Conservation (phyloP, 2,797 vertebrate species). For the Anolis apletophallus region DNA sequence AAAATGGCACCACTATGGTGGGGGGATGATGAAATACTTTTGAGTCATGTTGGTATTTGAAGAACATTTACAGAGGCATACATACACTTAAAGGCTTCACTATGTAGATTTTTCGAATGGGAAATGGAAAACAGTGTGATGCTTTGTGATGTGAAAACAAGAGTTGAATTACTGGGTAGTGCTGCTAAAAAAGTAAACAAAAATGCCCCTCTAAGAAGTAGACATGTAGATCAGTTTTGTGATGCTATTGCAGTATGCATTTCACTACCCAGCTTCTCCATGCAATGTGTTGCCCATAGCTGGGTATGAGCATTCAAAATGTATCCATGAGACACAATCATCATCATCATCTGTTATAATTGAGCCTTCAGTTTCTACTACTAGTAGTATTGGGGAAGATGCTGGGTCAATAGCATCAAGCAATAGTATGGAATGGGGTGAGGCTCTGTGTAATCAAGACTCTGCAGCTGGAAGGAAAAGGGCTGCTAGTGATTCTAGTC, state of each 20-base stretch:
- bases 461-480: too few relatives aligned
- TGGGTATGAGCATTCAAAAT: too few relatives aligned
- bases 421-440: too few relatives aligned
- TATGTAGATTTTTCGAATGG: too few relatives aligned
- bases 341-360: too few relatives aligned
- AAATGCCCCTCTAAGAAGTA: background rate
- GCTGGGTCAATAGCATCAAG: too few relatives aligned
- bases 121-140: accelerated
- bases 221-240: background rate
- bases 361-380: too few relatives aligned
- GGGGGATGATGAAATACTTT: background rate
- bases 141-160: accelerated
- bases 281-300: background rate
- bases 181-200: background rate
- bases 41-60: background rate
- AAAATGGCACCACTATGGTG: constrained; percentile 35
- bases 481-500: too few relatives aligned
- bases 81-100: background rate
- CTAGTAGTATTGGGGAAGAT: too few relatives aligned
- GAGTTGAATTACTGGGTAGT: too few relatives aligned
- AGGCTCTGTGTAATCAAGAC: too few relatives aligned
- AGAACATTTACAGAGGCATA: background rate
- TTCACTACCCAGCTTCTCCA: background rate
- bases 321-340: too few relatives aligned
- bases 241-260: background rate